Conservation (phyloP, 2,797 vertebrate genomes). For the Schizopygopsis malacanthus region DNA sequence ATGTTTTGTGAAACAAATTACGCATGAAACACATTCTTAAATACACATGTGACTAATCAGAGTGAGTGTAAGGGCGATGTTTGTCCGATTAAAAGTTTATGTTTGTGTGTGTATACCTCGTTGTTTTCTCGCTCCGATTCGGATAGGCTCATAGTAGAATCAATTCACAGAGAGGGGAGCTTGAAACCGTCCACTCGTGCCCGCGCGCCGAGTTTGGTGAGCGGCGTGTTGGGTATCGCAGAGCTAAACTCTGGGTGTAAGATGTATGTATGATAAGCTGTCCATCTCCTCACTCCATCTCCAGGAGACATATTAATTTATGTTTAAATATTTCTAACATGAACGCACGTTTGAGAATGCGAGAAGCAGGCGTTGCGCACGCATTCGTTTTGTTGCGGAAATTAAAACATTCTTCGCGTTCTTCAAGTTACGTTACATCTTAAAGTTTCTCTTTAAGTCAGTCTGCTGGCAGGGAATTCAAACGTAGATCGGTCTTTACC, state of each 20-base stretch:
- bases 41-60: background rate
- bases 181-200: constrained; percentile 82
- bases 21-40: background rate
- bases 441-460: constrained; percentile 11
- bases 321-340: constrained; percentile 14
- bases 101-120: constrained; percentile 53
- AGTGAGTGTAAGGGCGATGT: constrained; percentile 58
- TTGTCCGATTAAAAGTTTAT: constrained; percentile 17
- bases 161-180: constrained; percentile 86
- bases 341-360: constrained; percentile 2
- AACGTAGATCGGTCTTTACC: background rate
- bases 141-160: constrained; percentile 85
- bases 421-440: constrained; percentile 18
- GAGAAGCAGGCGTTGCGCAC: background rate
- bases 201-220: constrained; percentile 75
- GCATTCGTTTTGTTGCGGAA: constrained; percentile 6
- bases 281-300: constrained; percentile 56
- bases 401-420: constrained; percentile 35
- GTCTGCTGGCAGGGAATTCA: background rate
- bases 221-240: constrained; percentile 73
- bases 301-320: constrained; percentile 21
- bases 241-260: constrained; percentile 79
- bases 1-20: background rate
- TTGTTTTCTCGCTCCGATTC: constrained; percentile 67
- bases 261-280: constrained; percentile 78